Base-by-base conservation (phyloP, 2,113 vertebrate genomes). In the Centropristis striata region DNA sequence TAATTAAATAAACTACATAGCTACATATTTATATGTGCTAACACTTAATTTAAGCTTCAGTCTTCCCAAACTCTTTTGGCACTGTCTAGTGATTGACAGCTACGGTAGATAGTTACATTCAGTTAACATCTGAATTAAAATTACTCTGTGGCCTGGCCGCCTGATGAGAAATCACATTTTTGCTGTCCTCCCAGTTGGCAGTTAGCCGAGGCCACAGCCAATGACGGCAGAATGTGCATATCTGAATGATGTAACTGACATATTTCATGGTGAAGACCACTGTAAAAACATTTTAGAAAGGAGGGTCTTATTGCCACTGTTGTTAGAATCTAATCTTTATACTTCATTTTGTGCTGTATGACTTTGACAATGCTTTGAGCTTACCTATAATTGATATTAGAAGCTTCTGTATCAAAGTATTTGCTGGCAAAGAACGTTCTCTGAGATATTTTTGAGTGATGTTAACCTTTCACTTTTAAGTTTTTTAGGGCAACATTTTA, bases 201-300 rank as follows among this genome's bases (percentile, higher is more conserved):
- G 41, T 46, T 27, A 21, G 41, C 41, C 15, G 1, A 68, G 61
- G 42, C 75, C 55, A 76, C 61, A 57, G 36, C n/a, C n/a, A 46
- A 7, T 39, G 39, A 78, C 39, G 53, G 53, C 54, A 46, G 69
- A 80, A 74, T 69, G 68, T 80, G 61, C 55, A 68, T 46, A 36
- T 54, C 63, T 20, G 42, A 68, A 69, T 80, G 71, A 83, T 76
- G 59, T 80, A 54, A 70, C 28, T 74, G 58, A 70, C 23, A 58
- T 65, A 73, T 44, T 76, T 69, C 20, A 27, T 41, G 47, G 49
- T 73, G 18, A 74, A 54, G 23, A 80, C 23, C 42, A 50, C 57
- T 61, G 42, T 76, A 13, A 69, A 75, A 79, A 63, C 67, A 78
- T 55, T 87, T 71, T 32, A 25, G 67, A 79, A 54, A 10, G 4